Evolutionary conservation across 2,888 invertebrate species (phyloP).

Genomic region (Cheilosia soror): DNA sequence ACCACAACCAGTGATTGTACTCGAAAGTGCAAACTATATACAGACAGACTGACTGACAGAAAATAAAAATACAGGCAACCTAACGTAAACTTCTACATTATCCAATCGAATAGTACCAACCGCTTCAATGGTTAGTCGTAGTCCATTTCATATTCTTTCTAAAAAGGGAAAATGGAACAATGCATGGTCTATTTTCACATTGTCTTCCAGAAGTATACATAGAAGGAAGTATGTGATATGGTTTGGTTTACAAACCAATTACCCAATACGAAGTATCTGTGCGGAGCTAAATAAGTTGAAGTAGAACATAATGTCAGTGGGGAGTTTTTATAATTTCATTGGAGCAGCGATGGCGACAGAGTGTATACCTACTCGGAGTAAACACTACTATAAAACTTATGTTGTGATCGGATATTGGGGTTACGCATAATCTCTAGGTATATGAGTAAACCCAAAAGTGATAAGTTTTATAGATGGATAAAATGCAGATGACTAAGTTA

Average conservation of each 20-base stretch:
- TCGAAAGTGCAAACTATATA: slow-evolving; percentile 48
- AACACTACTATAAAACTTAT: background rate
- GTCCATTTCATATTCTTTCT: background rate
- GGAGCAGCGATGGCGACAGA: background rate
- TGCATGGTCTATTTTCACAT: background rate
- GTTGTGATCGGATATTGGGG: background rate
- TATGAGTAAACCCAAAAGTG: no score
- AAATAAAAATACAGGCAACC: background rate
- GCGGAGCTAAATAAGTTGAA: background rate
- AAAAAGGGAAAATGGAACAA: background rate
- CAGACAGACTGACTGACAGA: slow-evolving; percentile 2
- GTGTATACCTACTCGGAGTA: background rate
- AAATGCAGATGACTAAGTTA: no score
- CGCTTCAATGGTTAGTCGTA: background rate
- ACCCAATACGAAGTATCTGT: background rate
- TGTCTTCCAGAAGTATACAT: background rate
- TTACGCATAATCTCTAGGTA: no score
- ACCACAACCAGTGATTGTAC: slow-evolving; percentile 47
- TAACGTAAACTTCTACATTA: slow-evolving; percentile 7
- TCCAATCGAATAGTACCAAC: slow-evolving; percentile 5
- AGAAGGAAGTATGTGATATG: background rate
- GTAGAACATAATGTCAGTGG: background rate
- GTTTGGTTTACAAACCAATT: background rate
- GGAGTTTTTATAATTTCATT: background rate
- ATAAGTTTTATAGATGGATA: no score